Evolutionary conservation across 2,888 invertebrate species (phyloP), one percentile per base, ranked within the genome.

Genomic region (Hololepta plana): DNA sequence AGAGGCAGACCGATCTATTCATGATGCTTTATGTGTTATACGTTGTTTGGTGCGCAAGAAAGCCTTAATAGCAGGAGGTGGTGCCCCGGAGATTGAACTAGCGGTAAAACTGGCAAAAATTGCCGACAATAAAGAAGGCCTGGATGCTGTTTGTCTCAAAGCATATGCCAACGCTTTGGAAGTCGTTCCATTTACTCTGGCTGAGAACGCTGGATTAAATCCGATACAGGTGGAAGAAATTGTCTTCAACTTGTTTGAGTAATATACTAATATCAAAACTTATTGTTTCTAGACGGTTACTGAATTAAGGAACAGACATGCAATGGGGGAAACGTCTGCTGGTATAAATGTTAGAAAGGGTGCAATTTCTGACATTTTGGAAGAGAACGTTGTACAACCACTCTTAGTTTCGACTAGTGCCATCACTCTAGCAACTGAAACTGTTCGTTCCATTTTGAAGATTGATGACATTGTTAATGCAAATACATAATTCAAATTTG

Each of bases 311-410:
- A 91, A 85, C 49, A 71, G 84, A 43, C 96, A 98, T 57, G 88
- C 90, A 4, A 67, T 72, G 38, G 84, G 81, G 16, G 81, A 84
- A 45, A 68, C 65, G 34, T 79, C 74, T 37, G 79, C 88, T 23
- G 96, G 96, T 27, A 93, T 98, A 38, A 96, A 96, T 60, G 95
- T 96, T 31, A 72, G 95, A 25, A 85, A 84, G 62, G 96, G 96
- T 27, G 74, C 80, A 37, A 91, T 98, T 41, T 90, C 95, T 2
- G 88, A 96, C 57, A 98, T 98, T 55, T 64, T 88, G 31, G 87
- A 88, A 38, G 96, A 98, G 59, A 82, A 90, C 60, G 96, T 98
- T 31, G 75, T 98, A 31, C 98, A 98, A 57, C 98, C 98, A 23
- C 65, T 98, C 40, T 68, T 96, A 47, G 98, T 99, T 27, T 87